Conservation (phyloP, 2,888 invertebrate species). For the Seira ritae region DNA sequence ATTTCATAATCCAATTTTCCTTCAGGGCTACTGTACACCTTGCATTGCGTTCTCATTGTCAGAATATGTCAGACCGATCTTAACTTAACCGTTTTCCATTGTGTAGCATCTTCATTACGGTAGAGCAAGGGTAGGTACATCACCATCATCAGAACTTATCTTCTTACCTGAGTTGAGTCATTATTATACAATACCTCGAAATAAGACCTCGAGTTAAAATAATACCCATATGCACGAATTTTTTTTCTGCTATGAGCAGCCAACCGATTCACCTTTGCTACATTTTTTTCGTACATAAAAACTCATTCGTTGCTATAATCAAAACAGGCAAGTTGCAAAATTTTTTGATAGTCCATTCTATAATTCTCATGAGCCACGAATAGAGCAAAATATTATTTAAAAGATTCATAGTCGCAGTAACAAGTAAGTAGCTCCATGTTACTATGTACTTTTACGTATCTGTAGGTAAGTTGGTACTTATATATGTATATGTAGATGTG, state of each 20-base stretch:
- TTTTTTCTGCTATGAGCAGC: neutral
- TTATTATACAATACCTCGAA: neutral
- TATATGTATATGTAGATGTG: too few relatives aligned
- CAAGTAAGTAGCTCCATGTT: too few relatives aligned
- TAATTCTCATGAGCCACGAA: too few relatives aligned
- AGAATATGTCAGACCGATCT: neutral
- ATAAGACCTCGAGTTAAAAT: neutral
- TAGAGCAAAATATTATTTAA: neutral
- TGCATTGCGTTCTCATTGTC: neutral
- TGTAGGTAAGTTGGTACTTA: too few relatives aligned
- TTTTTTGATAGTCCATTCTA: neutral
- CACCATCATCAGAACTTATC: neutral
- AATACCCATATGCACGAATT: neutral
- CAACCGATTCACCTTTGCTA: neutral
- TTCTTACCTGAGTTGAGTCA: neutral
- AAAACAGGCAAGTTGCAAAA: too few relatives aligned
- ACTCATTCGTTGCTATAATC: neutral
- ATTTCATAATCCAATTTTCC: neutral
- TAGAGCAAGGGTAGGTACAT: neutral
- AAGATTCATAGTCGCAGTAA: neutral
- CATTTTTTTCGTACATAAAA: neutral
- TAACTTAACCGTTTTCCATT: neutral
- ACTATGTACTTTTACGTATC: too few relatives aligned
- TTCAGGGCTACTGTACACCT: too few relatives aligned
- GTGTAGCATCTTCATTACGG: neutral